These are phyloP conservation scores for Ptiloglossa arizonensis DNA, from an alignment of 1,140 invertebrate species.

Conservation along the genomic window DNA sequence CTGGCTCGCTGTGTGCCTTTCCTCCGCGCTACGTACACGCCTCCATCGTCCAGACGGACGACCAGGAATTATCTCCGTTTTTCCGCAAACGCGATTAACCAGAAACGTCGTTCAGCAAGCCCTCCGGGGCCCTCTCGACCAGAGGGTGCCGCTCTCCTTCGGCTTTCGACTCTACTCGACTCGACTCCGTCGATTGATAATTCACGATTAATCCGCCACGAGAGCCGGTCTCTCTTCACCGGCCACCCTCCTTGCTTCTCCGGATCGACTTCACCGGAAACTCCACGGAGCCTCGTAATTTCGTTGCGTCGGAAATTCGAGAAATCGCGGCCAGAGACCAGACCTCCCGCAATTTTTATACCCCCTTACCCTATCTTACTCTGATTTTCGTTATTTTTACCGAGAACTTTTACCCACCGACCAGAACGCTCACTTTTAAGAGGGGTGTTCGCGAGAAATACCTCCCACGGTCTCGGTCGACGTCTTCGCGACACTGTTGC, in stretches of 20 bases:
- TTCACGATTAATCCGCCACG: slow-evolving; percentile 66
- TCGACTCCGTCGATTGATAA: slow-evolving; percentile 64
- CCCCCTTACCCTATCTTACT: too few species aligned
- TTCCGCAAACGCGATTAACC: slow-evolving; percentile 79
- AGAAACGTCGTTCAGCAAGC: slow-evolving; percentile 71
- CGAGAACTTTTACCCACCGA: too few species aligned
- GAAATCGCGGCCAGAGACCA: slow-evolving; percentile 4
- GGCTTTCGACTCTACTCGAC: slow-evolving; percentile 62
- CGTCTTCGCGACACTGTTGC: too few species aligned
- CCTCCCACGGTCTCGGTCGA: too few species aligned
- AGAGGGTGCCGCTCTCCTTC: slow-evolving; percentile 54
- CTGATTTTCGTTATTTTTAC: too few species aligned
- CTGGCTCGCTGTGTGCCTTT: slow-evolving; percentile 51
- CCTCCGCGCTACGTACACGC: slow-evolving; percentile 61
- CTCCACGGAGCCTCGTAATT: slow-evolving; percentile 54
- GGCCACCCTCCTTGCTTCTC: slow-evolving; percentile 23
- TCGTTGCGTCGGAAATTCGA: slow-evolving; percentile 49
- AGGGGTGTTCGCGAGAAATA: too few species aligned
- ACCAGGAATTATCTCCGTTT: slow-evolving; percentile 78
- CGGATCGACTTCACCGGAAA: slow-evolving; percentile 47
- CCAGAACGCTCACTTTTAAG: too few species aligned
- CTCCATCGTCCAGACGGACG: slow-evolving; percentile 70
- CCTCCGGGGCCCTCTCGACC: slow-evolving; percentile 50
- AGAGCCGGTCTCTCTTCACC: slow-evolving; percentile 34
- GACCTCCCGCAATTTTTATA: not conserved